A percentile compares a stretch with the other conserved stretches of the same genome.
phyloP scores from a whole-genome alignment of 2,797 vertebrate species.

The Poecilia picta region DNA sequence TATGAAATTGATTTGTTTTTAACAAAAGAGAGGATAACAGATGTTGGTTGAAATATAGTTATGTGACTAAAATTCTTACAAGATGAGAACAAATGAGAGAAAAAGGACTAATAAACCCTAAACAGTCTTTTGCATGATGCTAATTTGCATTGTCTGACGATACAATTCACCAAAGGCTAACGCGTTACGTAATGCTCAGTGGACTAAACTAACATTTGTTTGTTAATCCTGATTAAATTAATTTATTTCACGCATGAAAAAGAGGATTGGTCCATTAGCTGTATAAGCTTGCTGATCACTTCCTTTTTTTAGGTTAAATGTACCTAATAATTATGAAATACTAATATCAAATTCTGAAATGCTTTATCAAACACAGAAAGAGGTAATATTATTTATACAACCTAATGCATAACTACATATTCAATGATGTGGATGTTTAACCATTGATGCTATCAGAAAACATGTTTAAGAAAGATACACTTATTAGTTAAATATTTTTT shows the following conservation, averaged over 20 bases:
- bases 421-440: background rate
- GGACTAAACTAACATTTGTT: background rate
- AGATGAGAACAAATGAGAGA: background rate
- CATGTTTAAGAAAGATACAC: background rate
- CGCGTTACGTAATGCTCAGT: background rate
- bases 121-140: background rate
- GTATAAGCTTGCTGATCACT: background rate
- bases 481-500: background rate
- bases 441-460: background rate
- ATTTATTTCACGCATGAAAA: background rate
- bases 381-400: background rate
- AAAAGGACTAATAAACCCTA: background rate
- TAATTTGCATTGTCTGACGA: background rate
- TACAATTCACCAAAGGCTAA: background rate
- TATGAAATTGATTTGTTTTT: background rate
- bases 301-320: background rate
- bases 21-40: background rate
- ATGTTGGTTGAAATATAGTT: background rate
- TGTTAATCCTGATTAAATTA: conserved; percentile 2
- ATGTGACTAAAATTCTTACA: background rate
- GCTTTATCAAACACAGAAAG: background rate
- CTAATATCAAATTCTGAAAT: background rate
- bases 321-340: background rate
- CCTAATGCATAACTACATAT: background rate
- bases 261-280: background rate